phyloP scores from a whole-genome alignment of 2,113 vertebrate species.

The Labeo catla region DNA sequence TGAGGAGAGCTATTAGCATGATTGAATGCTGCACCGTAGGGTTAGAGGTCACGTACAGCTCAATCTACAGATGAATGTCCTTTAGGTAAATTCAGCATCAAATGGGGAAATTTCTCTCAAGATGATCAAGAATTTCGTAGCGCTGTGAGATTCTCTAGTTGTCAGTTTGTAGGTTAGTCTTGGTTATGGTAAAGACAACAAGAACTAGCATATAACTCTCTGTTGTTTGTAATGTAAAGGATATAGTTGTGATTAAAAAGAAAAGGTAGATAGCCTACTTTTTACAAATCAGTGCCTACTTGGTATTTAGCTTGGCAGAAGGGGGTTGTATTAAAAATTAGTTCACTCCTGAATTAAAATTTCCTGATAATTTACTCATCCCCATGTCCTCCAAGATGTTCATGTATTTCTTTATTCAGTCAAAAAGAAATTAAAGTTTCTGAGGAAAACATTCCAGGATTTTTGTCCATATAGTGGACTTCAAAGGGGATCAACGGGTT shows the following conservation, averaged over 20 bases:
- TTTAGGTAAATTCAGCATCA: not conserved
- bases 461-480: too few species aligned
- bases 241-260: not conserved
- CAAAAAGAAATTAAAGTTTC: too few species aligned
- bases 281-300: not conserved
- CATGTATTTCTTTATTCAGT: too few species aligned
- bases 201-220: not conserved
- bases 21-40: constrained; percentile 40
- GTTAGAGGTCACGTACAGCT: constrained; percentile 17
- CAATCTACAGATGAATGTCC: constrained; percentile 17
- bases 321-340: not conserved
- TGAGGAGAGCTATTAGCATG: constrained; percentile 43
- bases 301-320: not conserved
- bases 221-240: not conserved
- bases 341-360: too few species aligned
- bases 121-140: not conserved
- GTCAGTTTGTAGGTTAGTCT: not conserved
- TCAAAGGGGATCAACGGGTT: too few species aligned
- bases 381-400: too few species aligned
- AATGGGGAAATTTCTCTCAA: not conserved
- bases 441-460: too few species aligned
- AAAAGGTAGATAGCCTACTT: not conserved
- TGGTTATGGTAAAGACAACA: not conserved
- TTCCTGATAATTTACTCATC: too few species aligned
- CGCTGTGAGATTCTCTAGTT: not conserved